These are phyloP conservation scores for Albula goreensis DNA, from an alignment of 2,113 vertebrate species.

Conservation along the genomic window DNA sequence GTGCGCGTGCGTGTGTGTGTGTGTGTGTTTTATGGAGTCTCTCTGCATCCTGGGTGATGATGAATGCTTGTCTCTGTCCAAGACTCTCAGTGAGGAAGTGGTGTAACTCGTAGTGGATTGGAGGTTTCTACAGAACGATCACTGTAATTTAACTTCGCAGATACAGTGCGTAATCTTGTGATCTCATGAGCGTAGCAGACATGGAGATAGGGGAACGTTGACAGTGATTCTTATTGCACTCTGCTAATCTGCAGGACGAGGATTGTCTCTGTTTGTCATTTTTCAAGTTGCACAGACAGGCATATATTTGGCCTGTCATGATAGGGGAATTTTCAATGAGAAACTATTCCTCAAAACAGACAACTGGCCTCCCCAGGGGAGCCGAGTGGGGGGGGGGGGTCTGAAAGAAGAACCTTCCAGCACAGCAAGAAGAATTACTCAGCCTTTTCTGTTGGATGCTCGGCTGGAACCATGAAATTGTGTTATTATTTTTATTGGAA, in stretches of 20 bases:
- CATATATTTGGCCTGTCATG: neutral
- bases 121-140: neutral
- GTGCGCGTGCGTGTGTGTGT: too few species aligned
- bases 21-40: too few species aligned
- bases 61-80: too few species aligned
- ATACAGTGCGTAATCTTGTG: neutral
- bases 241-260: neutral
- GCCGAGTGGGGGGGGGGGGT: neutral
- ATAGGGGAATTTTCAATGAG: neutral
- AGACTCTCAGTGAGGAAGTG: too few species aligned
- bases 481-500: too few species aligned
- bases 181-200: neutral
- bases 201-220: neutral
- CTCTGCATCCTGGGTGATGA: too few species aligned
- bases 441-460: too few species aligned
- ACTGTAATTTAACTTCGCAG: neutral
- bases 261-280: slow-evolving; percentile 4
- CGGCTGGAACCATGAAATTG: too few species aligned
- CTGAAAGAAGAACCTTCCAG: neutral
- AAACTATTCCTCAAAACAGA: neutral
- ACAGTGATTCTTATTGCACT: neutral
- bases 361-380: neutral
- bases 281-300: neutral
- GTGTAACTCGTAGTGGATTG: too few species aligned
- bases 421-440: neutral